phyloP scores from a whole-genome alignment of 1,140 invertebrate genomes.

The Delia radicum region DNA sequence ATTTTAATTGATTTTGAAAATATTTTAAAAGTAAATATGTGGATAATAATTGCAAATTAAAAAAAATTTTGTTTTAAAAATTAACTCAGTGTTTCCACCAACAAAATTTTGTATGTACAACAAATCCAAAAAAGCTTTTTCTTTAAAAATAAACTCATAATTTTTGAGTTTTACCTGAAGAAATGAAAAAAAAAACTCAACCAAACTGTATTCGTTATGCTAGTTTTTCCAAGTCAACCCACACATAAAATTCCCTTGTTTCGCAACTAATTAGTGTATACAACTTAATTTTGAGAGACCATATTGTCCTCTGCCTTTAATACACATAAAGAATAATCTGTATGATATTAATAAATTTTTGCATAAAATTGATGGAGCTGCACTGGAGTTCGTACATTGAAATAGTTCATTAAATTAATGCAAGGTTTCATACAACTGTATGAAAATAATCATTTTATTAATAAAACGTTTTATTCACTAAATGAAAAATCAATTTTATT shows the following conservation, averaged over 20 bases:
- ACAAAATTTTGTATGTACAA: too few relatives aligned
- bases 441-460: too few relatives aligned
- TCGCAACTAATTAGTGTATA: conserved; percentile 18
- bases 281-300: conserved; percentile 10
- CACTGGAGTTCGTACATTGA: too few relatives aligned
- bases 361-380: too few relatives aligned
- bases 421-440: too few relatives aligned
- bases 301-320: background rate
- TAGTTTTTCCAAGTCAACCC: background rate
- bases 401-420: too few relatives aligned
- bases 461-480: too few relatives aligned
- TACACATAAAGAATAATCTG: too few relatives aligned
- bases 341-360: too few relatives aligned
- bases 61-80: background rate
- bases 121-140: background rate
- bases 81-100: background rate
- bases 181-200: background rate
- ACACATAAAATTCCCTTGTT: conserved; percentile 17
- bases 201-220: background rate
- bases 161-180: background rate
- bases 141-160: background rate
- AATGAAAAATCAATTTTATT: too few relatives aligned
- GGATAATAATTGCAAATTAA: background rate
- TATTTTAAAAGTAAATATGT: too few relatives aligned
- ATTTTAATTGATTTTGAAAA: too few relatives aligned